These are phyloP conservation scores for Pammene aurita DNA, from an alignment of 2,888 invertebrate genomes.

Conservation along the genomic window DNA sequence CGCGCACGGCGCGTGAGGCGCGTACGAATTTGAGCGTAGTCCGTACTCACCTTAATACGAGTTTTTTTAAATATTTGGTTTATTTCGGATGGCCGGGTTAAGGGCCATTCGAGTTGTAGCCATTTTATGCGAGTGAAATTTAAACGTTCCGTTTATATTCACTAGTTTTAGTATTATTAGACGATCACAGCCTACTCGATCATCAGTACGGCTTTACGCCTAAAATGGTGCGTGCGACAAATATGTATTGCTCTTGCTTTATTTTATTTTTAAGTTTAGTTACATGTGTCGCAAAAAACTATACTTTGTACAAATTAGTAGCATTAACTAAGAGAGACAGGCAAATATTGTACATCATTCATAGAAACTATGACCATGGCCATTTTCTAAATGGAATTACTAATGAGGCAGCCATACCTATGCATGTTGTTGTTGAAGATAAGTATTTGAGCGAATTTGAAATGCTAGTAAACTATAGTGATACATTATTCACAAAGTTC, in stretches of 20 bases:
- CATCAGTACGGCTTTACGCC: not conserved
- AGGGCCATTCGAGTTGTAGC: too few species aligned
- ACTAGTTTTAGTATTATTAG: not conserved
- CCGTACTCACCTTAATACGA: too few species aligned
- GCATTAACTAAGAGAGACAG: slow-evolving; percentile 68
- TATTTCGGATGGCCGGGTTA: too few species aligned
- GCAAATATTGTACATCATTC: slow-evolving; percentile 55
- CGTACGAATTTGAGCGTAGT: too few species aligned
- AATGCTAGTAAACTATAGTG: slow-evolving; percentile 47
- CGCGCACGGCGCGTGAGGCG: too few species aligned
- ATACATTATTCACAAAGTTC: slow-evolving; percentile 13
- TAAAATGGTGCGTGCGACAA: slow-evolving; percentile 5
- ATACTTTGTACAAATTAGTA: slow-evolving; percentile 62
- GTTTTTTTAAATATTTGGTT: too few species aligned
- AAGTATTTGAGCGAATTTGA: slow-evolving; percentile 55
- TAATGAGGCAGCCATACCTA: slow-evolving; percentile 69
- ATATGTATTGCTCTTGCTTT: not conserved
- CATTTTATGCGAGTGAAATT: not conserved
- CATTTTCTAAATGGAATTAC: slow-evolving; percentile 67
- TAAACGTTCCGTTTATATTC: not conserved
- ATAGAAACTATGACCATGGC: slow-evolving; percentile 50
- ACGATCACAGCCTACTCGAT: slow-evolving; percentile 13
- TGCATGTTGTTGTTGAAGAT: slow-evolving; percentile 60
- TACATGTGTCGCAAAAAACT: slow-evolving; percentile 44
- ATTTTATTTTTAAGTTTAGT: slow-evolving; percentile 12